Evolutionary conservation across 2,888 invertebrate species (phyloP), one percentile per base, ranked within the genome.

Genomic region (Andrena haemorrhoa): DNA sequence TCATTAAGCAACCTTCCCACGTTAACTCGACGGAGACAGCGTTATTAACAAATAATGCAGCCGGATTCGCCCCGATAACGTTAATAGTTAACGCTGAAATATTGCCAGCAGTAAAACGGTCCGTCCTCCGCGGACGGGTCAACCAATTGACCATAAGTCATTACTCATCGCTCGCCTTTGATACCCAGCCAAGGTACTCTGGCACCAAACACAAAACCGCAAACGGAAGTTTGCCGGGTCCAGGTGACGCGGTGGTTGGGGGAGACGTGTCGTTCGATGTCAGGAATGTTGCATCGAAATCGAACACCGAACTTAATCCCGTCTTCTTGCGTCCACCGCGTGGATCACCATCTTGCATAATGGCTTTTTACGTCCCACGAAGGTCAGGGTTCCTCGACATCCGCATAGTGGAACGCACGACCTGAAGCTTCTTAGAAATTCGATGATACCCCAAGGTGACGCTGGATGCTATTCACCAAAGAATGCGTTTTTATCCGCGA

Each of bases 1-100:
- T 82, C 87, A 86, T 89, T 85, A 88, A 78, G 61, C 72, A 74
- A 83, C 74, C 84, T 91, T 90, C 89, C 88, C 91, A 91, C 90
- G 88, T 88, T 85, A 86, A 86, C 85, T 85, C 82, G 79, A 78
- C 60, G 58, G 49, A 58, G 76, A 61, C 69, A 78, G 29, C 29
- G 35, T 74, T 70, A 58, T 82, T 70, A 79, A 56, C 87, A 53
- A 76, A 79, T 79, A 83, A 84, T 79, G 64, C 69, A 51, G 66
- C 51, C 31, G 69, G 83, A 75, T 78, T 49, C 69, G 29, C 53
- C 20, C 35, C 56, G 75, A 86, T 83, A 79, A 79, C 76, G 75
- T 76, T 75, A 78, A 83, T 65, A 41, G 20, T 75, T 49, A 58
- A 64, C 58, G 60, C 23, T 20, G 51, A 56, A 47, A 69, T 72